phyloP scores from a whole-genome alignment of 1,140 invertebrate genomes.

The Leptoteleia sp. region DNA sequence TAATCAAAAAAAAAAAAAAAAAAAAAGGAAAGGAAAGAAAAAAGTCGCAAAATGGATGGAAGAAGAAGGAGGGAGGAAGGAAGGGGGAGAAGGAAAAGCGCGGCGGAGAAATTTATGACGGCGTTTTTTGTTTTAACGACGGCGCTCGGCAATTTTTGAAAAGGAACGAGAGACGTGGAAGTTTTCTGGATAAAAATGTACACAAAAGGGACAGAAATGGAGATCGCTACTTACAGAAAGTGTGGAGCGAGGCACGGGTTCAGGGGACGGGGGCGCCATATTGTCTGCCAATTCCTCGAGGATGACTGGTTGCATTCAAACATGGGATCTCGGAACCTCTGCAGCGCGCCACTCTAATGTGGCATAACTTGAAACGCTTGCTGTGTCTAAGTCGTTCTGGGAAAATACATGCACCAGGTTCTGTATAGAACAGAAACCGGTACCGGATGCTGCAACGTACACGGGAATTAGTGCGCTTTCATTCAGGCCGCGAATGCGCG shows the following conservation, averaged over 20 bases:
- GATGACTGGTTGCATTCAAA: slow-evolving; percentile 78
- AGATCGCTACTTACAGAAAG: slow-evolving; percentile 66
- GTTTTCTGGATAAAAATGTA: slow-evolving; percentile 59
- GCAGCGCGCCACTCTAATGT: slow-evolving; percentile 72
- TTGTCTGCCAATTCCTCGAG: slow-evolving; percentile 79
- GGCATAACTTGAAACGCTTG: slow-evolving; percentile 74
- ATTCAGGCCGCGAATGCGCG: slow-evolving; percentile 30
- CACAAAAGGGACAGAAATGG: slow-evolving; percentile 68
- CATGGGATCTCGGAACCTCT: slow-evolving; percentile 67
- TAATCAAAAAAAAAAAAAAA: too few species aligned
- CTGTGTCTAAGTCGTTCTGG: slow-evolving; percentile 75
- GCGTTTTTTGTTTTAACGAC: slow-evolving; percentile 39
- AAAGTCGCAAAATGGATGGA: too few species aligned
- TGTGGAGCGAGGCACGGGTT: slow-evolving; percentile 50
- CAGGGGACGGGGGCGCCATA: slow-evolving; percentile 71
- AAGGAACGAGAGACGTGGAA: slow-evolving; percentile 50
- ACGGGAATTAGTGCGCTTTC: slow-evolving; percentile 61
- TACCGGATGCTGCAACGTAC: slow-evolving; percentile 60
- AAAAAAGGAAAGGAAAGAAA: too few species aligned
- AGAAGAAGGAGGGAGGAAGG: too few species aligned
- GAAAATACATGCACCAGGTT: slow-evolving; percentile 68
- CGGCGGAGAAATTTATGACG: not conserved
- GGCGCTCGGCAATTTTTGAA: slow-evolving; percentile 47
- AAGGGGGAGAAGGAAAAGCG: too few species aligned
- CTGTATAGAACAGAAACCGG: slow-evolving; percentile 51